These are phyloP conservation scores for Entomobrya multifasciata DNA, from an alignment of 2,888 invertebrate genomes.

Conservation along the genomic window DNA sequence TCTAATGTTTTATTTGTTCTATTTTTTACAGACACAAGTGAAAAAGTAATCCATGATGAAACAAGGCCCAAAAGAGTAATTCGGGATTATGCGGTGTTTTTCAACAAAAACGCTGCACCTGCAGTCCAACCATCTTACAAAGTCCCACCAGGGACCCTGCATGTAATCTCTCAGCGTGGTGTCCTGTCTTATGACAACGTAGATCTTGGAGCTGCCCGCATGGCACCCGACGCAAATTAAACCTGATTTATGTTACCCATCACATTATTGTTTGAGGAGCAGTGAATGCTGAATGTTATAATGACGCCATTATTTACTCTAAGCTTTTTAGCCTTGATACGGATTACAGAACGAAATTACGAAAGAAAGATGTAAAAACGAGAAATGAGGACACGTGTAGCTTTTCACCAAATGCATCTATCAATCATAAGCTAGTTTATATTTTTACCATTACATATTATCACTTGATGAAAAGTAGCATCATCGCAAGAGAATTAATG, in stretches of 20 bases:
- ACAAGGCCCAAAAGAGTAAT: constrained; percentile 75
- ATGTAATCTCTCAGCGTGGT: constrained; percentile 78
- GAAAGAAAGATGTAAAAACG: not conserved
- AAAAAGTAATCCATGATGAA: constrained; percentile 77
- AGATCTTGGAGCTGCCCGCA: constrained; percentile 77
- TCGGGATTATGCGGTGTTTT: constrained; percentile 78
- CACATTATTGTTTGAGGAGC: not conserved
- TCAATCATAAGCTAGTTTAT: constrained; percentile 3
- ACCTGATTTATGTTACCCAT: not conserved
- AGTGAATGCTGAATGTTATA: not conserved
- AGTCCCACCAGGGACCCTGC: constrained; percentile 79
- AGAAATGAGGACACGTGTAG: not conserved
- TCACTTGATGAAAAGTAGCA: constrained; percentile 3
- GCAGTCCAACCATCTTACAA: constrained; percentile 75
- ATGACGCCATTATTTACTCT: not conserved
- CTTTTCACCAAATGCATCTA: not conserved
- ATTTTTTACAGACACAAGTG: constrained; percentile 74
- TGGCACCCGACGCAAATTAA: constrained; percentile 67
- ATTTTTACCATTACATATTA: constrained; percentile 31
- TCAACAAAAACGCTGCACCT: constrained; percentile 75
- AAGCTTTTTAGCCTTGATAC: not conserved
- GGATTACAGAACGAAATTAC: too few relatives aligned
- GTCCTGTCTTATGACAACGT: constrained; percentile 77
- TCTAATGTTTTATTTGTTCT: not conserved
- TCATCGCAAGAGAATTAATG: not conserved